Evolutionary conservation across 2,113 vertebrate genomes (phyloP).

Genomic region (Gadus macrocephalus): DNA sequence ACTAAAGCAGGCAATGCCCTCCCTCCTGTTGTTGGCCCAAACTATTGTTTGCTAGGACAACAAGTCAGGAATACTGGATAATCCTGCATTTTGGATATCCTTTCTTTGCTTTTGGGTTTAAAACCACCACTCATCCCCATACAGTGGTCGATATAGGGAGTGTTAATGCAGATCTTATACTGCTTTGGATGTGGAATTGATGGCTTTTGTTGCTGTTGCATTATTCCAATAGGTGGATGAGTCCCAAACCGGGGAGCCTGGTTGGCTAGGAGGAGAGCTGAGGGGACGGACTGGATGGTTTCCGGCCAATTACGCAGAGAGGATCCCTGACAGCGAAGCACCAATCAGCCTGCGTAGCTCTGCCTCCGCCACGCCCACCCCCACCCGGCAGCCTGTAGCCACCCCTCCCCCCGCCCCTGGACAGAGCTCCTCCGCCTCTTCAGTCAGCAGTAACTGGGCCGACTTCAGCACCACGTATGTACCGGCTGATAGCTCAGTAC

Average conservation of each 20-base stretch:
- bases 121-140: not conserved
- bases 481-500: too few species aligned
- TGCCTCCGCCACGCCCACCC: conserved; percentile 54
- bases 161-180: not conserved
- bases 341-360: conserved; percentile 75
- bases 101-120: not conserved
- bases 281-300: conserved; percentile 97
- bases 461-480: conserved; percentile 98
- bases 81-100: not conserved
- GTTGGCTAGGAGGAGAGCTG: conserved; percentile 94
- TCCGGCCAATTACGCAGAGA: conserved; percentile 96
- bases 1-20: too few species aligned
- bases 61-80: too few species aligned
- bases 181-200: not conserved
- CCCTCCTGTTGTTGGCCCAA: too few species aligned
- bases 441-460: conserved; percentile 90
- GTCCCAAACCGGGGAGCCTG: conserved; percentile 95
- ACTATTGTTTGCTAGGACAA: not conserved
- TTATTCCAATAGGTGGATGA: conserved; percentile 84
- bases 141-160: not conserved
- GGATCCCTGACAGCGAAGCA: conserved; percentile 87
- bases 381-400: conserved; percentile 51
- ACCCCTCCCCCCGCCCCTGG: conserved; percentile 59
- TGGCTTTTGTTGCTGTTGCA: not conserved
- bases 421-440: conserved; percentile 60